Evolutionary conservation across 2,888 invertebrate genomes (phyloP).

Genomic region (Sabatieria punctata): DNA sequence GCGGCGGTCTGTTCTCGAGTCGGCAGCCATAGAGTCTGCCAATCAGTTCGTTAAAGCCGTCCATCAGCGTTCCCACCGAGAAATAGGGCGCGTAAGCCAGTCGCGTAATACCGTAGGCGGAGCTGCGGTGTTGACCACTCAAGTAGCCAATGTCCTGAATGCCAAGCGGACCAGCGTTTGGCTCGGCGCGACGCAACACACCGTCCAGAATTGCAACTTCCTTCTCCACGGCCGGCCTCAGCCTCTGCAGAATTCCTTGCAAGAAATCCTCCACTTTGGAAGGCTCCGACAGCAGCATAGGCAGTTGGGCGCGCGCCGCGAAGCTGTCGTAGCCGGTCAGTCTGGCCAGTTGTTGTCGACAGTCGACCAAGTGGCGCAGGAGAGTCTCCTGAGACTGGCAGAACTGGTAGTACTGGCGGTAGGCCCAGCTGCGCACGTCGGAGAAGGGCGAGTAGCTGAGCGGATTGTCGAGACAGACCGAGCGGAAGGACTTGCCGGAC

Average conservation of each 20-base stretch:
- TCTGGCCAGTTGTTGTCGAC: slow-evolving; percentile 59
- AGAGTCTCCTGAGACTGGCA: slow-evolving; percentile 59
- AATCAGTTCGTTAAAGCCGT: slow-evolving; percentile 78
- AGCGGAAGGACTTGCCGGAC: too few species aligned
- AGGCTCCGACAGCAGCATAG: slow-evolving; percentile 47
- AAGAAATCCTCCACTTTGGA: slow-evolving; percentile 20
- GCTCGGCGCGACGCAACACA: slow-evolving; percentile 14
- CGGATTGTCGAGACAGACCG: too few species aligned
- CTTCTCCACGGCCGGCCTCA: slow-evolving; percentile 15
- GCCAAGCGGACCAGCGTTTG: slow-evolving; percentile 11
- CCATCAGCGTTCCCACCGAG: slow-evolving; percentile 75
- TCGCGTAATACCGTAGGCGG: not conserved
- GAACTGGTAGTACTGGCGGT: slow-evolving; percentile 2
- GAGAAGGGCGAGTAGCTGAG: not conserved
- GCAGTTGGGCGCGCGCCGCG: slow-evolving; percentile 68
- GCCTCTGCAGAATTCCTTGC: slow-evolving; percentile 17
- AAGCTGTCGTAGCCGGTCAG: slow-evolving; percentile 76
- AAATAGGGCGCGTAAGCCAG: not conserved
- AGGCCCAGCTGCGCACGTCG: slow-evolving; percentile 1
- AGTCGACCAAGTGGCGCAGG: slow-evolving; percentile 51
- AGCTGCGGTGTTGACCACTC: not conserved
- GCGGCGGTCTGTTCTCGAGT: slow-evolving; percentile 52
- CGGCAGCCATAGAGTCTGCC: slow-evolving; percentile 62
- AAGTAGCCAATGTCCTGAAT: slow-evolving; percentile 19
- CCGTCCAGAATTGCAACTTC: slow-evolving; percentile 19